Evolutionary conservation across 2,888 invertebrate genomes (phyloP), one percentile per base, ranked within the genome.

Genomic region (Podabrus alpinus): DNA sequence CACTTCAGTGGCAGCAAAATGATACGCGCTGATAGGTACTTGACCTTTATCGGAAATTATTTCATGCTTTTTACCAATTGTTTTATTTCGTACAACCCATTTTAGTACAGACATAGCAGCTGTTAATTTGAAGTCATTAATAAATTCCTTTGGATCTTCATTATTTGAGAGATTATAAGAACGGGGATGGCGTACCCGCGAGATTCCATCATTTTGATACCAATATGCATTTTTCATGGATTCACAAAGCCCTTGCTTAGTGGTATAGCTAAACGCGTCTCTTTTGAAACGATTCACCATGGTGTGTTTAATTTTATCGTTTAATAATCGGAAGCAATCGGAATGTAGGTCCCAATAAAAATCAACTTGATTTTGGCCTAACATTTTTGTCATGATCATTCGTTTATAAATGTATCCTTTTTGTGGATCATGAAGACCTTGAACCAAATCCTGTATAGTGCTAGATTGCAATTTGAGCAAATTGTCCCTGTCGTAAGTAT

Each of bases 71-170:
- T n/a, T 9, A 15, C 66, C 25, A 7, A 15, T 24, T 16, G 79
- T 78, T 64, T 68, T 68, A 9, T 72, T 80, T n/a, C 81, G 80
- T 1, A 89, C 87, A 68, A 91, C 88, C 88, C 91, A 94, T 83
- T 93, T 93, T 59, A 97, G 86, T 71, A 96, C 87, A 78, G 93
- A 92, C 68, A 93, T 91, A 79, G 95, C 94, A 3, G 95, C 94
- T 2, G 95, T 95, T 70, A 93, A 88, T 83, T 93, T 91, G 84
- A 92, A 97, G 85, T 97, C 96, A 79, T 90, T 90, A 72, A 90
- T 85, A 83, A 94, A 93, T 19, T 89, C 89, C 71, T 89, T 89
- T 62, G 89, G 85, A 80, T 92, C 92, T 17, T 90, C 89, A 13
- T 84, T 84, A 79, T 91, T 90, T 66, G 87, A 88, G 68, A 92